Evolutionary conservation across 2,888 invertebrate species (phyloP), one percentile per base, ranked within the genome.

Genomic region (Drosophila differens): DNA sequence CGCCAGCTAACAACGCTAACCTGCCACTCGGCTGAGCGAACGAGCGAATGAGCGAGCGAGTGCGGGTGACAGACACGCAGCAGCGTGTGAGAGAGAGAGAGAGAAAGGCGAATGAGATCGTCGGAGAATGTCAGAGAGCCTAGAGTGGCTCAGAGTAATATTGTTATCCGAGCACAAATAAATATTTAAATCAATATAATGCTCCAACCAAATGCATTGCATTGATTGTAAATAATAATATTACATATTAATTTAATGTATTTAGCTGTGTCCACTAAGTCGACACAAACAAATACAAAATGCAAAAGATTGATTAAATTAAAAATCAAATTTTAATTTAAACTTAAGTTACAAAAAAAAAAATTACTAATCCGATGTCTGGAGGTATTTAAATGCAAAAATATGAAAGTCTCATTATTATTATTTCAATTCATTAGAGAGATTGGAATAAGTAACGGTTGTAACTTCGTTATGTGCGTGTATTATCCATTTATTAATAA

Each of bases 61-160:
- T 62, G 82, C 67, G 63, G 65, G 73, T 69, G 73, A 64, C 51
- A 41, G 49, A 41, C 39, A 39, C 39, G 32, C 16, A 32, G 9
- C n/a, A 12, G 5, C 6, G 39, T 33, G 51, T n/a, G 44, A 14
- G 33, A 54, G 52, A 41, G 55, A 25, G 10, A 32, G 32, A 33
- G 52, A 22, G 12, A 12, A 30, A 52, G 16, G 14, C 7, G 16
- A n/a, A n/a, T 28, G 71, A 49, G 66, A 22, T 44, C 41, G 32
- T 30, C 58, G 0, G 19, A 25, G 22, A 44, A 16, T 16, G 62
- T n/a, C 25, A 47, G 52, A 54, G 54, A 51, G 41, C 4, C 10
- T 28, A 52, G 44, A 62, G 58, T 35, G 62, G 9, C 32, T 12
- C 6, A 44, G 60, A 53, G 49, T 16, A 47, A 25, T 47, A 47